phyloP scores from a whole-genome alignment of 2,888 invertebrate species.

The Ochlodes sylvanus region DNA sequence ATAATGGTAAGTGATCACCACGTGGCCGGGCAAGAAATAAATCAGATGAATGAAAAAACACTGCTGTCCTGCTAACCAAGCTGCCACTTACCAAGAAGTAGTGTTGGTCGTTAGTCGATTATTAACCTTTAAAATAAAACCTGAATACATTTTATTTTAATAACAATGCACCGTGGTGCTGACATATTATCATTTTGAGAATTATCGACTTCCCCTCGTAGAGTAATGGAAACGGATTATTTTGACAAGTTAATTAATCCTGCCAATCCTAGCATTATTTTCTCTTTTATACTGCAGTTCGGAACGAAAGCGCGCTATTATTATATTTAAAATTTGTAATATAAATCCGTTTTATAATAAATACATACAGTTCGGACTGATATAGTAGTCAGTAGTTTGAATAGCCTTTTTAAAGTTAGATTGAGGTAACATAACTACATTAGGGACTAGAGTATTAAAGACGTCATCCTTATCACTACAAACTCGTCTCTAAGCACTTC shows the following conservation, averaged over 20 bases:
- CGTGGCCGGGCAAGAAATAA: too few relatives aligned
- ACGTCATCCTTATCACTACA: background rate
- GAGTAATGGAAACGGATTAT: slow-evolving; percentile 27
- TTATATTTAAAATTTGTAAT: background rate
- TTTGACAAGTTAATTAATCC: slow-evolving; percentile 32
- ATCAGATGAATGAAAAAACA: too few relatives aligned
- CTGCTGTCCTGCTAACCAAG: too few relatives aligned
- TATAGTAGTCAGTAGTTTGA: too few relatives aligned
- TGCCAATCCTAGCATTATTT: slow-evolving; percentile 23
- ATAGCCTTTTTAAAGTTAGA: too few relatives aligned
- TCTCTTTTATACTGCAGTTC: slow-evolving; percentile 12
- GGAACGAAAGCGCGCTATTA: background rate
- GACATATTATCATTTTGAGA: slow-evolving; percentile 26
- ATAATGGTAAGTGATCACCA: too few relatives aligned
- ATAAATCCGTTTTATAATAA: too few relatives aligned
- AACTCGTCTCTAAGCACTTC: slow-evolving; percentile 5
- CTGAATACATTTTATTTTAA: slow-evolving; percentile 11
- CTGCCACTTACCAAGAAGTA: too few relatives aligned
- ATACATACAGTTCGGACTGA: too few relatives aligned
- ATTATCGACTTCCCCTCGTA: slow-evolving; percentile 28
- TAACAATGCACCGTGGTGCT: slow-evolving; percentile 18
- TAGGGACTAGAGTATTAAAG: background rate
- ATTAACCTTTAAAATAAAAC: background rate
- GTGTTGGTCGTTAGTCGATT: too few relatives aligned
- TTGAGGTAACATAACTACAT: too few relatives aligned